Conservation (phyloP, 2,888 invertebrate genomes). For the Phoronis australis region DNA sequence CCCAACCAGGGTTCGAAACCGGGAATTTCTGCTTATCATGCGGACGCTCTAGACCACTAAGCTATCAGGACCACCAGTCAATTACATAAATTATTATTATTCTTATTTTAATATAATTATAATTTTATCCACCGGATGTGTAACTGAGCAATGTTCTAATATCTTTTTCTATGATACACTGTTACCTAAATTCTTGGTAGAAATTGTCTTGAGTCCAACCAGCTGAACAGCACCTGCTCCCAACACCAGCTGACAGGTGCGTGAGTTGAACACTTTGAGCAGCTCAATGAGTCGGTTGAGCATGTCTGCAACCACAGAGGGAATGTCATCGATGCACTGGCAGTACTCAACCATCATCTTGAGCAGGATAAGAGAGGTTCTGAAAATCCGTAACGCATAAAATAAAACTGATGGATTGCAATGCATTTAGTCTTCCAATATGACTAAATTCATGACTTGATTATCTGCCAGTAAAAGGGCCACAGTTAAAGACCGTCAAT, state of each 20-base stretch:
- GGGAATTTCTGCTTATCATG: too few relatives aligned
- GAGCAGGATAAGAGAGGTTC: slow-evolving; percentile 77
- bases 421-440: too few relatives aligned
- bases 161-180: too few relatives aligned
- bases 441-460: too few relatives aligned
- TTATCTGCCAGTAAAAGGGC: background rate
- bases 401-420: background rate
- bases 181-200: slow-evolving; percentile 80
- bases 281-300: slow-evolving; percentile 83
- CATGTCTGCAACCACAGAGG: slow-evolving; percentile 73
- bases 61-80: too few relatives aligned
- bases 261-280: slow-evolving; percentile 65
- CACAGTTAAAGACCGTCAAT: background rate
- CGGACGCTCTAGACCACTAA: too few relatives aligned
- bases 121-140: too few relatives aligned
- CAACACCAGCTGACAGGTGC: slow-evolving; percentile 81
- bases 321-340: slow-evolving; percentile 67
- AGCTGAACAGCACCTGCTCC: slow-evolving; percentile 94
- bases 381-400: slow-evolving; percentile 21
- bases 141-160: too few relatives aligned
- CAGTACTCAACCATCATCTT: slow-evolving; percentile 92
- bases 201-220: slow-evolving; percentile 67
- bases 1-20: too few relatives aligned
- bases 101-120: too few relatives aligned
- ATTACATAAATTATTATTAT: too few relatives aligned